Evolutionary conservation across 2,113 vertebrate genomes (phyloP), one percentile per base, ranked within the genome.

Genomic region (Grammomys surdaster): DNA sequence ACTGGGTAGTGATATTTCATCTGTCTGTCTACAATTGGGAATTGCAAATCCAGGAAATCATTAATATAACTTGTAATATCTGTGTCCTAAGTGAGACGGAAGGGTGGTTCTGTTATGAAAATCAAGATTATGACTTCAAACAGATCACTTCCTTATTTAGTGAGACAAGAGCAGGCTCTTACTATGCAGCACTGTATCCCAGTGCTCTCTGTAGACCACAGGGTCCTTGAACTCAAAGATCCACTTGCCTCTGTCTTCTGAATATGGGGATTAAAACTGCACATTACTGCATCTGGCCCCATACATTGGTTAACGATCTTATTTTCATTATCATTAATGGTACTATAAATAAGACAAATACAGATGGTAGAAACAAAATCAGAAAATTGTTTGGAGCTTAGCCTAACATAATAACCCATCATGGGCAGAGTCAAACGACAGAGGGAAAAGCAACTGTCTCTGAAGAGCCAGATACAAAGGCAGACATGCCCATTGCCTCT

Each of bases 301-400:
- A 63, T 19, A 85, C n/a, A 65, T 11, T 43, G 14, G n/a, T 43
- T 85, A 65, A 86, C 67, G 8, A 46, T 54, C 43, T 88, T 76
- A 43, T 81, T 75, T 81, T 28, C 86, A 94, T 96, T 51, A 89
- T 95, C 63, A 90, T 92, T 93, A 48, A 94, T 91, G 56, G 65
- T 88, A 51, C 9, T 78, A 58, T 88, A 60, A 86, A 81, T 7
- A 93, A 92, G 94, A 90, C 60, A 65, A 77, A 92, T 48, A 81
- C 1, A 90, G 51, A 77, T 5, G 76, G 5, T 70, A 95, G n/a
- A 90, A 94, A 97, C 26, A 78, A 93, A 96, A 95, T 56, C 0
- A 87, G 22, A 75, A 91, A 88, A 80, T 0, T 87, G n/a, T 20
- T 31, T 69, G 54, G 33, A 77, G 76, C 58, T 76, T 95, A 77